Evolutionary conservation across 2,797 vertebrate genomes (phyloP).

Genomic region (Rhodeus uyekii): DNA sequence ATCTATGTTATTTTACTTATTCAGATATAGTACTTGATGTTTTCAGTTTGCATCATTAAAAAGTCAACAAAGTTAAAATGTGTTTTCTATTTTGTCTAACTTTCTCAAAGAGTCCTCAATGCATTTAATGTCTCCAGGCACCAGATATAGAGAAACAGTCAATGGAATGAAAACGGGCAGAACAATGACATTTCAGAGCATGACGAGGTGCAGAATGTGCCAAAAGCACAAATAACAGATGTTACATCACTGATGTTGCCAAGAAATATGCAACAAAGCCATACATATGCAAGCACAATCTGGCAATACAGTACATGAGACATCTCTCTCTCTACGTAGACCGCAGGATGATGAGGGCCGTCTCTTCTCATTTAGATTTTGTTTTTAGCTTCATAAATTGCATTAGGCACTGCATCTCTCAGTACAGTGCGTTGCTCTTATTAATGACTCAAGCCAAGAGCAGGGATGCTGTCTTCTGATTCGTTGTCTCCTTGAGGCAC

Average conservation of each 20-base stretch:
- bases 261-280: slow-evolving; percentile 23
- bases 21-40: background rate
- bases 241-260: background rate
- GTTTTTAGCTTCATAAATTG: slow-evolving; percentile 49
- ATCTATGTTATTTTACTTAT: background rate
- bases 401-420: slow-evolving; percentile 24
- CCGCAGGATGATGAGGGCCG: slow-evolving; percentile 18
- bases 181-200: slow-evolving; percentile 32
- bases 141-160: slow-evolving; percentile 13
- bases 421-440: slow-evolving; percentile 39
- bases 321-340: slow-evolving; percentile 13
- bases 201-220: slow-evolving; percentile 12
- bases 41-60: slow-evolving; percentile 6
- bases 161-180: slow-evolving; percentile 26
- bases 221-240: slow-evolving; percentile 25
- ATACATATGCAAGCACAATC: slow-evolving; percentile 22
- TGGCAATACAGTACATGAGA: slow-evolving; percentile 19
- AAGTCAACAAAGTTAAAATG: background rate
- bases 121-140: slow-evolving; percentile 10
- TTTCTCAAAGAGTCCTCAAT: slow-evolving; percentile 7
- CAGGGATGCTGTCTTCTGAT: slow-evolving; percentile 37
- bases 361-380: slow-evolving; percentile 37
- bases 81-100: slow-evolving; percentile 3
- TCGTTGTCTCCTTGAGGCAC: slow-evolving; percentile 56
- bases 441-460: slow-evolving; percentile 48